Base-by-base conservation (phyloP, 1,140 invertebrate genomes). In the Akabosia matsudoensis region DNA sequence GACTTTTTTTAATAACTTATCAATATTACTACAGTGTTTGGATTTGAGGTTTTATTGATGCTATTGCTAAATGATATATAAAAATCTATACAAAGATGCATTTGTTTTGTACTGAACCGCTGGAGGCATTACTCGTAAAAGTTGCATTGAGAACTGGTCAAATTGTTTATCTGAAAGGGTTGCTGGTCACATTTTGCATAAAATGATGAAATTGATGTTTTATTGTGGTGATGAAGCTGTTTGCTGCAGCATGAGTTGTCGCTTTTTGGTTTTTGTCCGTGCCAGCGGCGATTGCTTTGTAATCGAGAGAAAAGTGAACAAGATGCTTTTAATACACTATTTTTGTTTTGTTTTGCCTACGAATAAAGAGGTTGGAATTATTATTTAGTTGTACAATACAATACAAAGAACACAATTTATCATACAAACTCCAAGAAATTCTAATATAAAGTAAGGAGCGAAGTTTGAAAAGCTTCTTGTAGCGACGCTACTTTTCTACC, bases 41-140 rank as follows among this genome's bases (percentile, higher is more conserved):
- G 54, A 56, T 56, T 56, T 56, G 54, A 56, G 54, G 54, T 56
- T 56, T 56, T 56, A 56, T 56, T 22, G 54, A 56, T 56, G 14
- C 54, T n/a, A n/a, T n/a, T n/a, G n/a, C n/a, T n/a, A n/a, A n/a
- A n/a, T n/a, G n/a, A n/a, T n/a, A n/a, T n/a, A n/a, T n/a, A n/a
- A n/a, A n/a, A n/a, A n/a, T 45, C 37, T 45, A 45, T 45, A 45
- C 37, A 45, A 45, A 18, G 7, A 45, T 18, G 18, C 37, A 7
- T 45, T 10, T 45, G 7, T 45, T n/a, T n/a, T n/a, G n/a, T n/a
- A n/a, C n/a, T n/a, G n/a, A n/a, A 45, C 7, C 37, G 37, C 18
- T 45, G 18, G 37, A 45, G 18, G 37, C 37, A 45, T n/a, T n/a
- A n/a, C n/a, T n/a, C n/a, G n/a, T n/a, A n/a, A n/a, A n/a, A n/a